Evolutionary conservation across 2,888 invertebrate species (phyloP), one percentile per base, ranked within the genome.

Genomic region (Horisme vitalbata): DNA sequence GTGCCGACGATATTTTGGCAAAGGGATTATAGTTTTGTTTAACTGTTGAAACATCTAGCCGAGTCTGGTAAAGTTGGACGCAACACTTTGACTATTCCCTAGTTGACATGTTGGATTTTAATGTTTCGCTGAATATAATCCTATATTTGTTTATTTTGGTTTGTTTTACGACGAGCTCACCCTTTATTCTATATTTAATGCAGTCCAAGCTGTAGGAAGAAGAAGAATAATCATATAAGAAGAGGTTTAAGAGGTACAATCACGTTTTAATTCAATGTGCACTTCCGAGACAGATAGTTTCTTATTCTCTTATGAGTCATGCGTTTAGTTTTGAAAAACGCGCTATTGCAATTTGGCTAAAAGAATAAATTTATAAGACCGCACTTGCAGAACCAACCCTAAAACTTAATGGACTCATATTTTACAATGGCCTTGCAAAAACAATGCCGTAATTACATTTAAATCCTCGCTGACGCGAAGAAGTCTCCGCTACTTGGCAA

Each of bases 51-150:
- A 63, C 64, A 72, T 61, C 67, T 67, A 51, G 55, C 54, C 55
- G 52, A 58, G 60, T 57, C 59, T 63, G 61, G 57, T 63, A 54
- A 62, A 61, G 63, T n/a, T 63, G 63, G 62, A 61, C 64, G 67
- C 61, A 67, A 66, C 79, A 69, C 79, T n/a, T 77, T 81, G 78
- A 65, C 20, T 68, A 69, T 61, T 70, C 78, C 78, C 68, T 73
- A 71, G 81, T 80, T 80, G 76, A 74, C 72, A 69, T 79, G 79
- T 83, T 83, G 83, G 83, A 79, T 81, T 84, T 81, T 69, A 86
- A 84, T 84, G 85, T 88, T 87, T 85, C 84, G 80, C 77, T 87
- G 80, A 88, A 88, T 88, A 88, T 88, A 88, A 88, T 88, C 87
- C 86, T 88, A 85, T 87, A 87, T 88, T 88, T 88, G 88, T 88